Conservation (phyloP, 2,888 invertebrate species). For the Limnephilus lunatus region DNA sequence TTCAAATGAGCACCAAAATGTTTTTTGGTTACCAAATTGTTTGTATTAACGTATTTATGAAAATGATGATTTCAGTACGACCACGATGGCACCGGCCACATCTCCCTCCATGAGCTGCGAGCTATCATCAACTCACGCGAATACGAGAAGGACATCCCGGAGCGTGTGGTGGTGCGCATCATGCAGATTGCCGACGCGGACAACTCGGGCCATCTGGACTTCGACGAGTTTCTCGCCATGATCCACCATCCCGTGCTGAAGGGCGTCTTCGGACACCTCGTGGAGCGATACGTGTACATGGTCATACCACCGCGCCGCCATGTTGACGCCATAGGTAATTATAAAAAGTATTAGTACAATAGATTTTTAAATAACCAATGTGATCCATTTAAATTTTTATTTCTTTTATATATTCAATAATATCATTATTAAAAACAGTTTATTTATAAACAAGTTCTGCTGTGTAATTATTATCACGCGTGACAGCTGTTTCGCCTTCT, state of each 20-base stretch:
- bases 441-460: no score
- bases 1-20: no score
- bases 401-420: no score
- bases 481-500: no score
- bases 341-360: neutral
- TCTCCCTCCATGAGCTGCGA: slow-evolving; percentile 82
- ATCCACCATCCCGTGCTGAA: slow-evolving; percentile 79
- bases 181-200: slow-evolving; percentile 80
- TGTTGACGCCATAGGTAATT: slow-evolving; percentile 73
- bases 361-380: neutral
- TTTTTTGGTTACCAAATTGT: no score
- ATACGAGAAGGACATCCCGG: slow-evolving; percentile 82
- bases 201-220: slow-evolving; percentile 82
- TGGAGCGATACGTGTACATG: slow-evolving; percentile 79
- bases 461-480: no score
- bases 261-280: slow-evolving; percentile 81
- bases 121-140: slow-evolving; percentile 79
- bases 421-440: no score
- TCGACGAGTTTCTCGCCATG: slow-evolving; percentile 85
- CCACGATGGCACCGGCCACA: slow-evolving; percentile 82
- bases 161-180: slow-evolving; percentile 82
- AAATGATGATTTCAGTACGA: slow-evolving; percentile 79
- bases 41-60: neutral
- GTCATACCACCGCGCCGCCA: slow-evolving; percentile 73
- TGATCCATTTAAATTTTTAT: no score